Evolutionary conservation across 2,797 vertebrate genomes (phyloP).

Genomic region (Coluber constrictor): DNA sequence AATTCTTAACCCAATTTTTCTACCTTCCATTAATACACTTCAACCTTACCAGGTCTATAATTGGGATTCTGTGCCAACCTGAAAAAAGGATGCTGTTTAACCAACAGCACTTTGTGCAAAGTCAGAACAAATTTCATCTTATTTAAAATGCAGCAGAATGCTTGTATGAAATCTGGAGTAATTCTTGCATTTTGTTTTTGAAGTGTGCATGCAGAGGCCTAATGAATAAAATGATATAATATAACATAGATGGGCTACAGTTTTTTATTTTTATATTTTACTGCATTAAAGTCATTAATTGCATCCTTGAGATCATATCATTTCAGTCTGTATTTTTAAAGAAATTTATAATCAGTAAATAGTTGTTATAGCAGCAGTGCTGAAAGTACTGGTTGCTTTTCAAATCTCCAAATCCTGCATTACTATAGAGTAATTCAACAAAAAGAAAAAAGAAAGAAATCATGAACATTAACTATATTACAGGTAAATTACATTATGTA

Average conservation of each 20-base stretch:
- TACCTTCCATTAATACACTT: neutral
- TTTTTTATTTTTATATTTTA: neutral
- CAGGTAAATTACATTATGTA: neutral
- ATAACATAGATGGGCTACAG: neutral
- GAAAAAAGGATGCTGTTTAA: neutral
- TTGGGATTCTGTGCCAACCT: neutral
- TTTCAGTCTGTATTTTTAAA: neutral
- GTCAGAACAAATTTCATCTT: neutral
- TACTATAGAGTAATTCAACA: neutral
- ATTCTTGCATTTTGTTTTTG: neutral
- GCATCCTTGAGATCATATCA: neutral
- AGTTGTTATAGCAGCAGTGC: neutral
- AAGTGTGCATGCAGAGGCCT: neutral
- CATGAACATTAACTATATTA: neutral
- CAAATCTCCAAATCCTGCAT: neutral
- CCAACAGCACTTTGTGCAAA: neutral
- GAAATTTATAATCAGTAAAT: neutral
- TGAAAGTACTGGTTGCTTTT: neutral
- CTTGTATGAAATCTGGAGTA: neutral
- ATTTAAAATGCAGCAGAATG: neutral
- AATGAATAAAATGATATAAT: neutral
- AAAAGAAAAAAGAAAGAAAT: neutral
- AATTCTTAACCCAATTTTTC: neutral
- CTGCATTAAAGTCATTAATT: neutral
- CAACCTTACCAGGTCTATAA: neutral